Evolutionary conservation across 2,888 invertebrate genomes (phyloP), one percentile per base, ranked within the genome.

Genomic region (Syritta pipiens): DNA sequence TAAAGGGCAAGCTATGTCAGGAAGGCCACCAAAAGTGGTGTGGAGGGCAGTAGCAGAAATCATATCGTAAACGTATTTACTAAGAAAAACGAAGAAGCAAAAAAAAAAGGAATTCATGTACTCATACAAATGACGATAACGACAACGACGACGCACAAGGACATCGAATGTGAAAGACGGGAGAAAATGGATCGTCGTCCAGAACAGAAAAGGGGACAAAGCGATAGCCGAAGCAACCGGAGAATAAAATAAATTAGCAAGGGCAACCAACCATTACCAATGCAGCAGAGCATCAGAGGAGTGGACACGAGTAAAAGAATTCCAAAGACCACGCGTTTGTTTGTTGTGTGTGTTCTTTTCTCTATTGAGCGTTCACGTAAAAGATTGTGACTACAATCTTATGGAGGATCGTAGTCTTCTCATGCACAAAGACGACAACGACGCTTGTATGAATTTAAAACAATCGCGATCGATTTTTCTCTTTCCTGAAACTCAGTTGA

Each of bases 171-270:
- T 1, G 4, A 42, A 12, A 62, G 37, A 7, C 22, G 51, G 35
- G 59, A 63, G 37, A 53, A 60, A 22, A 65, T 37, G 48, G 26
- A 55, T 5, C 40, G 55, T 5, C 20, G 32, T 28, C 30, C 10
- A 26, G 37, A 57, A 30, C 24, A 12, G 17, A 32, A 48, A 22
- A 40, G 35, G 26, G 22, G 26, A 62, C 30, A 57, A 22, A 20
- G n/a, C 28, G 9, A 6, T 4, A 37, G 37, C 14, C 37, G 9
- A 37, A 17, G 17, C 49, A 51, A 28, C 28, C 40, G 19, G 7
- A 44, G 24, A 71, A 44, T 19, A 63, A 59, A 71, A 76, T 63
- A 71, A 76, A 76, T 69, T 57, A 75, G 42, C 76, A 69, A 69
- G 42, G 51, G 10, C 37, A 57, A 35, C 48, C 42, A 69, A 75